A percentile compares a stretch with the other conserved stretches of the same genome.
Evolutionary conservation across 2,888 invertebrate species (phyloP).

Genomic region (Oscheius sp.): DNA sequence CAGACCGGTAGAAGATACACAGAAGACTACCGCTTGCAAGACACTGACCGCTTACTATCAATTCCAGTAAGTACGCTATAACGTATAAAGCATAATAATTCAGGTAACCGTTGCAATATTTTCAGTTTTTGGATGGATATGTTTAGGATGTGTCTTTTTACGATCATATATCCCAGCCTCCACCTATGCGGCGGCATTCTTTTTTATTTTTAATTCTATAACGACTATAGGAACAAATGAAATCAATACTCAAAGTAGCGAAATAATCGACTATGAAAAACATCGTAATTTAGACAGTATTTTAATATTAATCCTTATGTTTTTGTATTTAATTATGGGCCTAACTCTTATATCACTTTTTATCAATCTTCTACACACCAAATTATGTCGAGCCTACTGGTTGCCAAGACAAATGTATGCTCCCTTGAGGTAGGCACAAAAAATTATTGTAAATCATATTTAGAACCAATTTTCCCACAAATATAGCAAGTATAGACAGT

Average conservation of each 20-base stretch:
- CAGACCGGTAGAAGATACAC: not conserved
- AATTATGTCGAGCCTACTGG: slow-evolving; percentile 54
- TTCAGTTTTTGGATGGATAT: slow-evolving; percentile 52
- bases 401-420: slow-evolving; percentile 48
- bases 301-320: slow-evolving; percentile 6
- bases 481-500: slow-evolving; percentile 41
- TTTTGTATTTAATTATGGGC: slow-evolving; percentile 44
- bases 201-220: slow-evolving; percentile 71
- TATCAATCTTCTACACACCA: slow-evolving; percentile 53
- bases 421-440: slow-evolving; percentile 33
- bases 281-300: slow-evolving; percentile 28
- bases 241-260: slow-evolving; percentile 37
- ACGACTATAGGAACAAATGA: slow-evolving; percentile 70
- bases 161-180: slow-evolving; percentile 69
- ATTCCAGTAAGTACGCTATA: slow-evolving; percentile 43
- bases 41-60: slow-evolving; percentile 41
- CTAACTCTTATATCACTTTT: slow-evolving; percentile 50
- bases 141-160: slow-evolving; percentile 69
- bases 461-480: not conserved
- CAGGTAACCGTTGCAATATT: slow-evolving; percentile 50
- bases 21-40: slow-evolving; percentile 45
- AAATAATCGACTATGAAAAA: not conserved
- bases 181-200: slow-evolving; percentile 70
- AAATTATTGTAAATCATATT: not conserved
- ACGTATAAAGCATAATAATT: not conserved